Conservation (phyloP, 2,888 invertebrate species). For the Heliconius aoede region DNA sequence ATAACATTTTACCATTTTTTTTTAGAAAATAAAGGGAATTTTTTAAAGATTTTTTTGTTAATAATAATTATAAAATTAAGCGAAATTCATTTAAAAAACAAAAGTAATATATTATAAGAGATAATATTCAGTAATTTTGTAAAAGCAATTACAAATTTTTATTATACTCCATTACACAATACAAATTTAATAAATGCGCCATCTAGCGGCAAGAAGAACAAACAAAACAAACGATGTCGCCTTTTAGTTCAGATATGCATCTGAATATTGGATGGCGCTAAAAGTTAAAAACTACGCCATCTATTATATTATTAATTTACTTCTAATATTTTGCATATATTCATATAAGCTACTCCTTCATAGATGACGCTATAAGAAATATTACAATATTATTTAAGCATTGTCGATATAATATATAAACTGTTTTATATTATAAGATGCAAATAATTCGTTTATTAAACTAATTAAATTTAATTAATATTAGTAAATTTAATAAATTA, state of each 20-base stretch:
- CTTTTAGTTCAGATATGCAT: background rate
- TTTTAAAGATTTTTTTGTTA: too few species aligned
- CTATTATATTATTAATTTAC: background rate
- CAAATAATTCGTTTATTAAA: too few species aligned
- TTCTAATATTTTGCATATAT: background rate
- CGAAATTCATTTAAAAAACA: too few species aligned
- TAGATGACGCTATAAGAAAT: conserved; percentile 19
- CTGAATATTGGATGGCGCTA: background rate
- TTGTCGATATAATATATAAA: background rate
- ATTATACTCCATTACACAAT: background rate
- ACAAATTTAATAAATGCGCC: background rate
- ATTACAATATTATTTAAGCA: background rate
- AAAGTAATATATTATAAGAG: too few species aligned
- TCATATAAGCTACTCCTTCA: background rate
- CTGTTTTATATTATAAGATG: background rate
- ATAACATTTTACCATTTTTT: too few species aligned
- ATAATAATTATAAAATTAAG: too few species aligned
- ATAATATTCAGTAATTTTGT: too few species aligned
- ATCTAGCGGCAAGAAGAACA: background rate
- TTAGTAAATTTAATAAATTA: too few species aligned
- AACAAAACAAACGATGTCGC: background rate
- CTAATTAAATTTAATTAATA: too few species aligned
- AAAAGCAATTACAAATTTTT: too few species aligned
- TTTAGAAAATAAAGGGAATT: too few species aligned
- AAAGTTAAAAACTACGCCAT: background rate